Percentiles rank a stretch among this genome's conserved stretches.
phyloP scores from a whole-genome alignment of 2,113 vertebrate species.

The Brachypteracias leptosomus region DNA sequence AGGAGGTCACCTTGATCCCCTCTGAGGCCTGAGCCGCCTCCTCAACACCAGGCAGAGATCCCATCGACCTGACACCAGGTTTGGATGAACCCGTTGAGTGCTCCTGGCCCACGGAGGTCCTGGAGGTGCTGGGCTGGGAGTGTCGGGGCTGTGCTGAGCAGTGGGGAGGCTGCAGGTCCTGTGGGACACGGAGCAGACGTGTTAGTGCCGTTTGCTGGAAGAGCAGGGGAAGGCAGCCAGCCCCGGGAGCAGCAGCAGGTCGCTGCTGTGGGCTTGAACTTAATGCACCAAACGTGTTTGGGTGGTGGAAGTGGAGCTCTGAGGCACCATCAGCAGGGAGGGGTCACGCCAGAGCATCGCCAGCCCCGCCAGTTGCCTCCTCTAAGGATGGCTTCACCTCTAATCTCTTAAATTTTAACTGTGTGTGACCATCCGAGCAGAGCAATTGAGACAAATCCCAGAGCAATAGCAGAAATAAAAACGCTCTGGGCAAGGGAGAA shows the following conservation, averaged over 20 bases:
- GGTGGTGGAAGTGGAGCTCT: background rate
- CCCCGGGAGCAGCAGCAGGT: background rate
- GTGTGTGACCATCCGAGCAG: background rate
- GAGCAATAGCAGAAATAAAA: background rate
- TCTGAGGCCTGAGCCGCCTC: background rate
- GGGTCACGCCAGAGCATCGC: background rate
- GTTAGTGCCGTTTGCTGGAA: background rate
- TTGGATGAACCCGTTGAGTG: background rate
- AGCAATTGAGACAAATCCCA: background rate
- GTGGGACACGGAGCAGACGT: background rate
- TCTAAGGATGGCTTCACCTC: background rate
- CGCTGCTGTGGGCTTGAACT: background rate
- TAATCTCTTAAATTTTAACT: background rate
- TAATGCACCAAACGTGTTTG: background rate
- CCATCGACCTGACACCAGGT: background rate
- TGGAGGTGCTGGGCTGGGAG: background rate
- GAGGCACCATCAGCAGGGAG: background rate
- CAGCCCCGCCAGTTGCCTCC: background rate
- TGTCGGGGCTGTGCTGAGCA: rapidly evolving
- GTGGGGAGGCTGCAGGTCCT: background rate
- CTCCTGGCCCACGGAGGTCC: background rate
- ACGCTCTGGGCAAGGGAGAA: background rate
- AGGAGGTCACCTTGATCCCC: background rate
- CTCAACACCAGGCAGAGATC: background rate
- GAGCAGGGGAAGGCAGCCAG: background rate